Evolutionary conservation across 30 jellyfish, hydroid and myxozoan genomes (phyloP), one percentile per base, ranked within the genome.

Genomic region (Aurelia aurita): DNA sequence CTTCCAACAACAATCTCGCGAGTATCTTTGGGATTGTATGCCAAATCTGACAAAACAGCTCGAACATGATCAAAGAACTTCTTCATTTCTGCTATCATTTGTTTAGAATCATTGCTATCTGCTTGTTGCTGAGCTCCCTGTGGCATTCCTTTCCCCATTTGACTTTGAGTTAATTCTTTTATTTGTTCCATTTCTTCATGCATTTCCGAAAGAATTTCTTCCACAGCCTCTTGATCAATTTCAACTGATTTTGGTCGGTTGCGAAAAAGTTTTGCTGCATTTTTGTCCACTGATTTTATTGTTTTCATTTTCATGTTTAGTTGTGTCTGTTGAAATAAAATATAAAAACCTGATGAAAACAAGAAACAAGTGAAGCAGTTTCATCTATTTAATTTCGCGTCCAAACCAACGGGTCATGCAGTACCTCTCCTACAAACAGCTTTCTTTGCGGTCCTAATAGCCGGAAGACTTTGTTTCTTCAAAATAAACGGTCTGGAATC

Each of bases 191-290:
- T 83, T 26, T 83, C 93, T 20, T 61, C 34, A 5, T 83, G 93
- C 93, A 83, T 83, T 32, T 71, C 76, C 18, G 87, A 47, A 2
- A 83, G 63, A 18, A 83, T 83, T 71, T 80, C 93, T 31, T 83
- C 93, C 34, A 83, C 80, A 22, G 69, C 28, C 5, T 70, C 93
- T 25, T 68, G 73, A 44, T 83, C 93, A 10, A 83, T 59, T 29
- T 45, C 86, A 58, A 83, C 81, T 31, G 93, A 83, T 39, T 69
- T 20, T 22, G 62, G 79, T 26, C 80, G 68, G 8, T 45, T 74
- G 21, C 47, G 34, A 44, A 83, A 25, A 68, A 83, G 64, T n/a
- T 58, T 59, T 18, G 87, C 68, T 29, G 93, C 93, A 19, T 58
- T 69, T 18, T 21, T 69, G 74, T 83, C 87, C 47, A 83, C 87